phyloP scores from a whole-genome alignment of 1,140 invertebrate species.

The Halesus radiatus region DNA sequence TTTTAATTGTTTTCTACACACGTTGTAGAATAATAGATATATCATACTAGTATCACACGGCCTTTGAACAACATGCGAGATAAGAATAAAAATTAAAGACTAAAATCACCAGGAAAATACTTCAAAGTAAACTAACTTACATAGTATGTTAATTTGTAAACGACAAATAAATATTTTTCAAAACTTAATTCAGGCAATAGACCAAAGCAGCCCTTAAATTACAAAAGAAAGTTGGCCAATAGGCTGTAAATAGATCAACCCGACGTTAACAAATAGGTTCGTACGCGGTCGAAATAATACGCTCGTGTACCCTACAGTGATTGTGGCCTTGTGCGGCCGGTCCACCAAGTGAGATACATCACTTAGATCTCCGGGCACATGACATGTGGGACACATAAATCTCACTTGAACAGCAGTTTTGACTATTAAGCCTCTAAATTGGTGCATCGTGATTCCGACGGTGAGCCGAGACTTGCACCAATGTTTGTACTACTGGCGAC shows the following conservation, averaged over 20 bases:
- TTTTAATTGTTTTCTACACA: too few species aligned
- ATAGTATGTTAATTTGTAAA: too few species aligned
- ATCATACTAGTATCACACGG: too few species aligned
- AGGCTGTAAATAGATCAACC: background rate
- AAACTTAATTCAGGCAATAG: too few species aligned
- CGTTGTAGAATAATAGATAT: too few species aligned
- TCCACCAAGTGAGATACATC: constrained; percentile 9
- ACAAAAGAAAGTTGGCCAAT: background rate
- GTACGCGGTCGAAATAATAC: background rate
- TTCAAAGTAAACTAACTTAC: too few species aligned
- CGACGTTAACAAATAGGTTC: background rate
- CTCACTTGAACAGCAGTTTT: constrained; percentile 18
- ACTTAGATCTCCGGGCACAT: background rate
- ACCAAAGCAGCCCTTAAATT: background rate
- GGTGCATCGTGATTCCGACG: constrained; percentile 24
- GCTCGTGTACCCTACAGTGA: too few species aligned
- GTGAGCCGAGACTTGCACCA: background rate
- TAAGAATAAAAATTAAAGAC: too few species aligned
- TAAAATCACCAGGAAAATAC: too few species aligned
- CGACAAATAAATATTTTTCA: too few species aligned
- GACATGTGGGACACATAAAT: constrained; percentile 24
- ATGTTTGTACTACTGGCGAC: background rate
- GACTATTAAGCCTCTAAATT: constrained; percentile 23
- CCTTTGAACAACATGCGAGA: too few species aligned
- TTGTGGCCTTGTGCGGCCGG: constrained; percentile 7